Conservation (phyloP, 2,113 vertebrate species). For the Tretioscincus oriximinensis region DNA sequence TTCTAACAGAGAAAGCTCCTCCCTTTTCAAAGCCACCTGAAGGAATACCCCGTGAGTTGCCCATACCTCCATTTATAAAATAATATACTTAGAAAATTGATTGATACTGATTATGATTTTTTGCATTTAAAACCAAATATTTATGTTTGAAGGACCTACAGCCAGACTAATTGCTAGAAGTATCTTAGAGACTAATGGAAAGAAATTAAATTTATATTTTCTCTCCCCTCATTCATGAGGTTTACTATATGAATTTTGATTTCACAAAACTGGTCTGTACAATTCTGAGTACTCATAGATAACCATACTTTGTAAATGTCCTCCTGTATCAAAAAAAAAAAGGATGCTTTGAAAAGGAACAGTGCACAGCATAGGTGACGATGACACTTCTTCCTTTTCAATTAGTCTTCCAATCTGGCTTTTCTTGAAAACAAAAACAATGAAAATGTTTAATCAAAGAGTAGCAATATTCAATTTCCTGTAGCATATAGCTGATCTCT, state of each 20-base stretch:
- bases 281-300: too few relatives aligned
- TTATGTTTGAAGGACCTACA: constrained; percentile 10
- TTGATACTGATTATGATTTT: constrained; percentile 13
- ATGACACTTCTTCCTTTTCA: neutral
- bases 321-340: neutral
- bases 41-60: constrained; percentile 72
- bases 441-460: too few relatives aligned
- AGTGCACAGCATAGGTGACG: neutral
- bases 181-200: too few relatives aligned
- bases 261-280: neutral
- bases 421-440: neutral
- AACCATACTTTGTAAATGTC: neutral
- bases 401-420: neutral
- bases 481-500: too few relatives aligned
- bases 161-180: neutral
- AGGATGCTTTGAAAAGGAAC: neutral
- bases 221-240: neutral
- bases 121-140: neutral
- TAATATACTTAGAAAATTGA: neutral
- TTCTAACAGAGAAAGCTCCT: constrained; percentile 51
- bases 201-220: too few relatives aligned
- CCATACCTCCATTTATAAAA: neutral
- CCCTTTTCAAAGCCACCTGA: constrained; percentile 58
- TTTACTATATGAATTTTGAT: neutral
- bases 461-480: neutral